Evolutionary conservation across 1,140 invertebrate genomes (phyloP), one percentile per base, ranked within the genome.

Genomic region (Aphelinus certus): DNA sequence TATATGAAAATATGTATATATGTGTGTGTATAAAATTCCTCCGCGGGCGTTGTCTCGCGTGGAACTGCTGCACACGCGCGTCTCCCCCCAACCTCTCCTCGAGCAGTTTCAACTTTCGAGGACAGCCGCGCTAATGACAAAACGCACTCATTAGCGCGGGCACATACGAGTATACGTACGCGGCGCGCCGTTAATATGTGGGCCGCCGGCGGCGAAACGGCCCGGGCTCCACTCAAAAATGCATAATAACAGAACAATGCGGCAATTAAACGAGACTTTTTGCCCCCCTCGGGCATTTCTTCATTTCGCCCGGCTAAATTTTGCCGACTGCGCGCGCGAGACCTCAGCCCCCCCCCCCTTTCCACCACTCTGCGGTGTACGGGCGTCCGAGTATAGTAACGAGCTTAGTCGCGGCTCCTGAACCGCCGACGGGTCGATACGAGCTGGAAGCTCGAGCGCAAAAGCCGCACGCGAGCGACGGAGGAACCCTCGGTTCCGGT

Each of bases 81-180:
- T 9, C 51, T 53, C 51, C 9, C 51, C 26, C 26, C 26, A 26
- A 26, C 26, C 26, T 26, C 47, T 65, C 42, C 60, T 53, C 45
- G 1, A 66, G 71, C 49, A 58, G 48, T 58, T 75, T 70, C 26
- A 47, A 75, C 60, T 70, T 53, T 70, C 61, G 66, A 70, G 60
- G 66, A 74, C 73, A 45, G 45, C 65, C 10, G 6, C 53, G 53
- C 73, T 69, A 75, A 75, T 70, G 73, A 75, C 73, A 63, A 75
- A 75, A 75, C 61, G 73, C 67, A 58, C 61, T 64, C 67, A 75
- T 75, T 75, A 75, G 42, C 73, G 46, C 10, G 4, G 26, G 43
- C 51, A 53, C 51, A 10, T 48, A 10, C 47, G 10, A 10, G 49
- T 9, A 10, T 6, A 10, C 10, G 7, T 5, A 3, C 46, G 42